Conservation (phyloP, 37 sponge, comb jelly and placozoan genomes). For the Axinella damicornis region DNA sequence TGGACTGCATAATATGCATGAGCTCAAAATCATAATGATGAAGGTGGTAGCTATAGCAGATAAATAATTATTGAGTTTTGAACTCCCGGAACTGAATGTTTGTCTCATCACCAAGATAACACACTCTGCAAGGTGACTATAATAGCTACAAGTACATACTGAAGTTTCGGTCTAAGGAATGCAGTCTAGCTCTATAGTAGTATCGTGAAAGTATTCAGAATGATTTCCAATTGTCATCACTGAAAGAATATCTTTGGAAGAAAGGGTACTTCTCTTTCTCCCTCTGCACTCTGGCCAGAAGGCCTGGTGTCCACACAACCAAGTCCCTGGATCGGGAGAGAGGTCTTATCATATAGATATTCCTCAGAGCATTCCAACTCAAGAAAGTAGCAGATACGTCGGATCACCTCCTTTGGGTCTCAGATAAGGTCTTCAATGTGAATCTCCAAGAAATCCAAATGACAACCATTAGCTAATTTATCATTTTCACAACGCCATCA, state of each 20-base stretch:
- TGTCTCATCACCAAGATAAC: no score
- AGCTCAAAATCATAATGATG: no score
- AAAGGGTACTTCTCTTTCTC: slow-evolving; percentile 1
- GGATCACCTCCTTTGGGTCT: neutral
- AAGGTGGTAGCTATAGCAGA: no score
- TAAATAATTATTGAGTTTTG: no score
- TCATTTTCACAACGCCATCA: slow-evolving; percentile 2
- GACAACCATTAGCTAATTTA: neutral
- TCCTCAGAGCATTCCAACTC: slow-evolving; percentile 29
- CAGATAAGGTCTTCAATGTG: slow-evolving; percentile 26
- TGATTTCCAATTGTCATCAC: neutral
- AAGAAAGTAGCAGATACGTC: slow-evolving; percentile 4
- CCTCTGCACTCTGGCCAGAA: neutral
- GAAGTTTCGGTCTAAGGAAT: no score
- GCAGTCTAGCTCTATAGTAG: no score
- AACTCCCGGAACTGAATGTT: no score
- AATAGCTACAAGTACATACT: no score
- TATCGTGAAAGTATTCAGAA: no score
- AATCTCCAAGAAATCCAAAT: slow-evolving; percentile 14
- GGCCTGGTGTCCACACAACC: slow-evolving; percentile 5
- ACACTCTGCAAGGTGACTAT: no score
- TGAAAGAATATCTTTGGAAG: slow-evolving; percentile 37
- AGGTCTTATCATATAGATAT: slow-evolving; percentile 2
- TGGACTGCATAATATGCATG: no score
- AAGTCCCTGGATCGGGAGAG: slow-evolving; percentile 17